A percentile compares a stretch with the other conserved stretches of the same genome.
Evolutionary conservation across 2,113 vertebrate species (phyloP).

Genomic region (Cryptomyrus ogoouensis): DNA sequence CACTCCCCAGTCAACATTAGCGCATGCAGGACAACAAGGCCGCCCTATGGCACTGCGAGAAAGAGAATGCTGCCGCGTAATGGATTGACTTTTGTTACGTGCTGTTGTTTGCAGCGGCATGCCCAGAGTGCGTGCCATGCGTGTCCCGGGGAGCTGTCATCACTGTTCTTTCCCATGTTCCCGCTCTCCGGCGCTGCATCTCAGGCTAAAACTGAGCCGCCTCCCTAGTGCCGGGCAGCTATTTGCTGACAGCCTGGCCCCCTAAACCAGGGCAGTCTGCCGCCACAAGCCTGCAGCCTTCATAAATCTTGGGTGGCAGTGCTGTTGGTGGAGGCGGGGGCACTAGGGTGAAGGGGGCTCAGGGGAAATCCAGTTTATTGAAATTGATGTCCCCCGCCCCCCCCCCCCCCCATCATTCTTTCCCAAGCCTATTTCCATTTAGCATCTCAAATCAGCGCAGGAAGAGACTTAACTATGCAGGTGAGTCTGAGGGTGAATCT

Average conservation of each 20-base stretch:
- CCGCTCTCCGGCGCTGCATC: not conserved
- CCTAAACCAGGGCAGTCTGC: slow-evolving; percentile 26
- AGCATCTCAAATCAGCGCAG: slow-evolving; percentile 15
- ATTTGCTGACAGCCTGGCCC: slow-evolving; percentile 30
- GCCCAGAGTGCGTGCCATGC: slow-evolving; percentile 16
- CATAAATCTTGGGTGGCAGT: slow-evolving; percentile 39
- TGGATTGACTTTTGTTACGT: not conserved
- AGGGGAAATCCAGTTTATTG: slow-evolving; percentile 18
- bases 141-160: slow-evolving; percentile 16
- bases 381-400: slow-evolving; percentile 20
- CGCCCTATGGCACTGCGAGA: not conserved
- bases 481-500: not conserved
- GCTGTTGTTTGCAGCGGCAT: not conserved
- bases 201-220: slow-evolving; percentile 20
- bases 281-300: slow-evolving; percentile 26
- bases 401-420: not conserved
- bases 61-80: not conserved
- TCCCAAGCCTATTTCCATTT: not conserved
- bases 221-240: slow-evolving; percentile 18
- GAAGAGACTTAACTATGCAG: slow-evolving; percentile 6
- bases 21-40: not conserved
- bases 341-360: not conserved
- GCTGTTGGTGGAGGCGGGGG: slow-evolving; percentile 14
- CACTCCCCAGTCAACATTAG: not conserved
- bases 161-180: slow-evolving; percentile 12